These are phyloP conservation scores for Hololepta plana DNA, from an alignment of 2,888 invertebrate genomes.

Conservation along the genomic window DNA sequence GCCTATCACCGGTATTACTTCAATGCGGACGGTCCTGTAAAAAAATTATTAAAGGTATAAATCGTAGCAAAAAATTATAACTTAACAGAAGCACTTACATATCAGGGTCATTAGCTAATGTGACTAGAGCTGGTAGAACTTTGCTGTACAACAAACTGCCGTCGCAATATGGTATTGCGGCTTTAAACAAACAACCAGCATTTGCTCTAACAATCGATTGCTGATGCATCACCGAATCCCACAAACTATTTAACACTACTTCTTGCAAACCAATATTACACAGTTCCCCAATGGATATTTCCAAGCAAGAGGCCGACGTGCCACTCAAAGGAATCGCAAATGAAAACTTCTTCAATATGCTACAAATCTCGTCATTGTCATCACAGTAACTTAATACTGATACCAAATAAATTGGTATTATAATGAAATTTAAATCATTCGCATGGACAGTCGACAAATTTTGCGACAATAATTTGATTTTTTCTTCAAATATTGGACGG, in stretches of 20 bases:
- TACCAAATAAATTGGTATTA: conserved; percentile 42
- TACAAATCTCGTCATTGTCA: conserved; percentile 29
- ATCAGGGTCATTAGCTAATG: conserved; percentile 48
- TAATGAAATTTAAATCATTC: conserved; percentile 34
- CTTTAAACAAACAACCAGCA: conserved; percentile 40
- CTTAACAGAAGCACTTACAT: conserved; percentile 29
- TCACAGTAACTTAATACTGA: conserved; percentile 35
- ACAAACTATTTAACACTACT: conserved; percentile 36
- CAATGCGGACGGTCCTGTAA: conserved; percentile 36
- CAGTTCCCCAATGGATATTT: conserved; percentile 14
- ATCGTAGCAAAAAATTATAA: background rate
- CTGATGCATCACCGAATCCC: conserved; percentile 49
- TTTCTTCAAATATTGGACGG: conserved; percentile 36
- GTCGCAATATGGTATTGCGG: conserved; percentile 33
- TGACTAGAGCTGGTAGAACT: conserved; percentile 50
- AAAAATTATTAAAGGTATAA: conserved; percentile 4
- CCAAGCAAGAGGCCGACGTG: no score
- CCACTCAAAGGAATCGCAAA: background rate
- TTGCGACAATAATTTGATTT: conserved; percentile 39
- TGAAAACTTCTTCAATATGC: conserved; percentile 31
- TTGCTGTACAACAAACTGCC: conserved; percentile 36
- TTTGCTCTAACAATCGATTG: conserved; percentile 38
- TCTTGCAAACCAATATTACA: conserved; percentile 30
- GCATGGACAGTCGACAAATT: conserved; percentile 38
- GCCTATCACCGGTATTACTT: conserved; percentile 43